phyloP scores from a whole-genome alignment of 2,797 vertebrate genomes.

The Apogon hyalosoma region DNA sequence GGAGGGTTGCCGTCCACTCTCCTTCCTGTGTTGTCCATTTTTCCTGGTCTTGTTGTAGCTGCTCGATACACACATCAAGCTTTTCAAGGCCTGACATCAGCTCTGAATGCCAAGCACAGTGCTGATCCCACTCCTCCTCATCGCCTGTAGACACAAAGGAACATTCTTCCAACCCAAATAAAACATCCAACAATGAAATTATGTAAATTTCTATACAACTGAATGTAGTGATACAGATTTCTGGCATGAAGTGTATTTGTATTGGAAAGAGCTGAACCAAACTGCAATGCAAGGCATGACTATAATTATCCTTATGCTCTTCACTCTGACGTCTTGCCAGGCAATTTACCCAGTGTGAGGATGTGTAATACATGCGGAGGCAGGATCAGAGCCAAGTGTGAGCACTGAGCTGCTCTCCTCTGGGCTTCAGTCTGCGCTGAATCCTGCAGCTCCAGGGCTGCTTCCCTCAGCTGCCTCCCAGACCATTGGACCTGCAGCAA shows the following conservation, averaged over 20 bases:
- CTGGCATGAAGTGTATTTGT: not conserved
- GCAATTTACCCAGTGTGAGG: conserved; percentile 75
- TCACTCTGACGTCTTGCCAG: conserved; percentile 21
- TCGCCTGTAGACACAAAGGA: conserved; percentile 78
- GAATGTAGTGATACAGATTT: not conserved
- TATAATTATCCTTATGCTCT: conserved; percentile 26
- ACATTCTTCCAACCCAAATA: conserved; percentile 36
- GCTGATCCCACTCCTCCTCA: conserved; percentile 86
- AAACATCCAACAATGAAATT: conserved; percentile 23
- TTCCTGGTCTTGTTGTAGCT: conserved; percentile 79
- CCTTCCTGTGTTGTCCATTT: conserved; percentile 63
- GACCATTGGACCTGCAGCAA: conserved; percentile 73
- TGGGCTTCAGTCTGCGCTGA: conserved; percentile 76
- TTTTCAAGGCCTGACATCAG: conserved; percentile 81
- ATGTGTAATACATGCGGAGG: conserved; percentile 73
- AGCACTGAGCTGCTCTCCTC: conserved; percentile 72
- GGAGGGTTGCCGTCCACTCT: conserved; percentile 51
- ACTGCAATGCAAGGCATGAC: conserved; percentile 10
- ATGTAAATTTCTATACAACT: conserved; percentile 23
- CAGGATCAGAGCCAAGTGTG: conserved; percentile 74
- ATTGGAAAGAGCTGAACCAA: conserved; percentile 28
- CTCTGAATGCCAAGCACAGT: conserved; percentile 79
- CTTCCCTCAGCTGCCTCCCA: conserved; percentile 75
- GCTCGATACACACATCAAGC: conserved; percentile 80
- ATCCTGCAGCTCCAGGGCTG: conserved; percentile 76